These are phyloP conservation scores for Rhingia campestris DNA, from an alignment of 2,888 invertebrate species.

Conservation along the genomic window DNA sequence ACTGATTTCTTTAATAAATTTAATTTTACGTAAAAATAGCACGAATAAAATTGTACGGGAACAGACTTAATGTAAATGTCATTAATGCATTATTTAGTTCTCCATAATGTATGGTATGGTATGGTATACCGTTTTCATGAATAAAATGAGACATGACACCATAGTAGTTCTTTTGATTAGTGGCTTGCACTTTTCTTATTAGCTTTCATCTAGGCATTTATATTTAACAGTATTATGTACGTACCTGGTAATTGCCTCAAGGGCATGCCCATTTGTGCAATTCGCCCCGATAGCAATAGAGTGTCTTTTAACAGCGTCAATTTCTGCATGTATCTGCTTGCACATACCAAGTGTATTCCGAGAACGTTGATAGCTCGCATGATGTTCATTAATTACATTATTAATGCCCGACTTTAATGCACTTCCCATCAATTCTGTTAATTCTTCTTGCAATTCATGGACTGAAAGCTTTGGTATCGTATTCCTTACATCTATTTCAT, in stretches of 20 bases:
- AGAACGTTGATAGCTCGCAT: conserved; percentile 84
- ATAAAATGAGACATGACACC: too few species aligned
- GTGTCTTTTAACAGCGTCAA: conserved; percentile 87
- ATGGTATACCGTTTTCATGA: too few species aligned
- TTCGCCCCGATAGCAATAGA: conserved; percentile 88
- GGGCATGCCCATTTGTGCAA: conserved; percentile 81
- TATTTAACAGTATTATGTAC: too few species aligned
- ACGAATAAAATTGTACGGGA: too few species aligned
- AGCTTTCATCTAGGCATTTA: too few species aligned
- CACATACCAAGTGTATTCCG: conserved; percentile 88
- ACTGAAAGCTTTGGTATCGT: conserved; percentile 85
- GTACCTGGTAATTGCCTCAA: conserved; percentile 77
- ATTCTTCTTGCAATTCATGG: conserved; percentile 80
- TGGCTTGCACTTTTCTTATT: too few species aligned
- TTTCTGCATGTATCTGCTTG: conserved; percentile 88
- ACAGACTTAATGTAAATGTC: too few species aligned
- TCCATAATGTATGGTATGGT: too few species aligned
- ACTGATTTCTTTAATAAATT: too few species aligned
- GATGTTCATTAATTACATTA: conserved; percentile 87
- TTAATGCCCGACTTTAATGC: conserved; percentile 88
- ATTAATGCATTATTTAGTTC: too few species aligned
- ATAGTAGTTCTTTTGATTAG: too few species aligned
- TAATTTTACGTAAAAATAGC: too few species aligned
- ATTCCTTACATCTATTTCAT: conserved; percentile 89
- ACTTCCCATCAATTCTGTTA: conserved; percentile 85